Conservation (phyloP, 2,797 vertebrate species). For the Propithecus perrieri region DNA sequence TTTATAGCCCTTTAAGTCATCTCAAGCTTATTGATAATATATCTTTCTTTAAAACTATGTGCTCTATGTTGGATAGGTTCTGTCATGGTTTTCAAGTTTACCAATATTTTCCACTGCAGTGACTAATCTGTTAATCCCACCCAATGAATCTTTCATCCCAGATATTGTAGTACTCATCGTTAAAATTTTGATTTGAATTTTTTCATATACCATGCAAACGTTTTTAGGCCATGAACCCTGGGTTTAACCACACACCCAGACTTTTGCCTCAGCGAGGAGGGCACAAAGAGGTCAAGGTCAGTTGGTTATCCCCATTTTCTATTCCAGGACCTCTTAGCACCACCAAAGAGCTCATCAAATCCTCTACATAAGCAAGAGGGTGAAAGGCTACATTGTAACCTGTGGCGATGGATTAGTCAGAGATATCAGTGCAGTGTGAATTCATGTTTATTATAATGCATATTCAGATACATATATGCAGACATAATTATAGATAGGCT, state of each 20-base stretch:
- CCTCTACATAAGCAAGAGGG: neutral
- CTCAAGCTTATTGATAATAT: neutral
- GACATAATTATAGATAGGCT: neutral
- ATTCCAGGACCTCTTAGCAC: neutral
- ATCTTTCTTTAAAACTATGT: neutral
- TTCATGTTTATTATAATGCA: neutral
- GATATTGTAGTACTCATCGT: neutral
- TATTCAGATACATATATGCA: neutral
- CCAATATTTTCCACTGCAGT: neutral
- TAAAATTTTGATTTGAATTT: neutral
- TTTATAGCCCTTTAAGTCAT: neutral
- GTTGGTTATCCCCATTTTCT: neutral
- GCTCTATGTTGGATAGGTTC: neutral
- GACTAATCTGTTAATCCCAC: neutral
- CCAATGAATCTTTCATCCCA: neutral
- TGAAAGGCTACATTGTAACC: neutral
- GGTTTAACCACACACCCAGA: neutral
- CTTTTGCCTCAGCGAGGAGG: neutral
- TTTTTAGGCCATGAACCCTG: neutral
- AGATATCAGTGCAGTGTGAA: neutral
- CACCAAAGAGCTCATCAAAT: neutral
- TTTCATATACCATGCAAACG: neutral
- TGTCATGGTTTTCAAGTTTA: neutral
- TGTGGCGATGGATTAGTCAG: neutral
- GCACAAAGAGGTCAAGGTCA: neutral